A percentile compares a stretch with the other conserved stretches of the same genome.
Conservation (phyloP, 1,140 invertebrate genomes). For the Daktulosphaira vitifoliae region DNA sequence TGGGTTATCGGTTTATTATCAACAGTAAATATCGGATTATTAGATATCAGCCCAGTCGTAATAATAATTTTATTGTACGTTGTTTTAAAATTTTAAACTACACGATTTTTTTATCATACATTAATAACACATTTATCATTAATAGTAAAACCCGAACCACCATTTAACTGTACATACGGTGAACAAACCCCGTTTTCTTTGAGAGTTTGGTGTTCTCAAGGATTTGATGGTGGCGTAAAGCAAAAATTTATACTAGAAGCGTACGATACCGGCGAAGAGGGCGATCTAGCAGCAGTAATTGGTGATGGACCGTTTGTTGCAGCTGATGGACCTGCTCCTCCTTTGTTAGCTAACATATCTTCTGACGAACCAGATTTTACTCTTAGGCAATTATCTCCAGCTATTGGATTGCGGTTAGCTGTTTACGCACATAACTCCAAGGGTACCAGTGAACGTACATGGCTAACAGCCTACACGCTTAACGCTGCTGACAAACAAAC, state of each 20-base stretch:
- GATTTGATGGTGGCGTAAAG: constrained; percentile 68
- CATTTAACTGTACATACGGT: constrained; percentile 66
- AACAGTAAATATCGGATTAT: too few relatives aligned
- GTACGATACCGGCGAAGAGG: constrained; percentile 53
- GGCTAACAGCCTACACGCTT: constrained; percentile 56
- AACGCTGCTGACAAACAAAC: constrained; percentile 72
- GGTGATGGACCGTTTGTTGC: constrained; percentile 52
- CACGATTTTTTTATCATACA: too few relatives aligned
- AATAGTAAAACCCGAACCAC: constrained; percentile 62
- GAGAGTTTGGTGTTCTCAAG: constrained; percentile 65
- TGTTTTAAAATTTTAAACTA: too few relatives aligned
- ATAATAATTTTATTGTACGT: too few relatives aligned
- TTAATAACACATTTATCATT: too few relatives aligned
- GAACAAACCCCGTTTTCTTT: constrained; percentile 72
- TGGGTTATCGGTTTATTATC: too few relatives aligned
- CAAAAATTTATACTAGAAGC: constrained; percentile 65
- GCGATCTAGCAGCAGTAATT: background rate
- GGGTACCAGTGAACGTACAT: constrained; percentile 61
- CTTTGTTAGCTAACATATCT: constrained; percentile 54
- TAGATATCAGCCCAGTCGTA: too few relatives aligned
- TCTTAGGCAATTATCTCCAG: constrained; percentile 51
- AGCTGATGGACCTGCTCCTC: constrained; percentile 56
- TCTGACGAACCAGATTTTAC: constrained; percentile 11
- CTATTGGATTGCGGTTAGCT: constrained; percentile 57
- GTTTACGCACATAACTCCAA: constrained; percentile 77